Conservation (phyloP, 1,140 invertebrate species). For the Mizuhopecten yessoensis region DNA sequence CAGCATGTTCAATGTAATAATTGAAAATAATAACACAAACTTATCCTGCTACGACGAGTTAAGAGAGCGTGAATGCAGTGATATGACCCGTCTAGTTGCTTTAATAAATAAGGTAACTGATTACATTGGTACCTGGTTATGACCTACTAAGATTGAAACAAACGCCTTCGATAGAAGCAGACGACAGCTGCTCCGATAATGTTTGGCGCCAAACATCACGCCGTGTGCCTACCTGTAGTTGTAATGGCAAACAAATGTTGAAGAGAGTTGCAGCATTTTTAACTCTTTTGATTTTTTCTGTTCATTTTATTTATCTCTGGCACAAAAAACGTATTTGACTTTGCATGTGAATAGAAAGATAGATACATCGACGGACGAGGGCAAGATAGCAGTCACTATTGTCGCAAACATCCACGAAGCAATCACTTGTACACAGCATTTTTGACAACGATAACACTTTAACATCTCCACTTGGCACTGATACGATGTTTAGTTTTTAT, state of each 20-base stretch:
- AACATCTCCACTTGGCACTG: not conserved
- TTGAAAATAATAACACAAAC: not conserved
- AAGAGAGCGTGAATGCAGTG: not conserved
- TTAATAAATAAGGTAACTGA: not conserved
- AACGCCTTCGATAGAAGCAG: not conserved
- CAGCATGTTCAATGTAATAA: too few species aligned
- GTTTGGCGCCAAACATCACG: conserved; percentile 14
- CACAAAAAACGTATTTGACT: not conserved
- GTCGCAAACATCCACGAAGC: not conserved
- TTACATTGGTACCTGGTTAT: not conserved
- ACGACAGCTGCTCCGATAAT: conserved; percentile 19
- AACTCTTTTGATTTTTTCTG: not conserved
- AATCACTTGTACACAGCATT: not conserved
- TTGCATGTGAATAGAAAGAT: not conserved
- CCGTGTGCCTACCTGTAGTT: not conserved
- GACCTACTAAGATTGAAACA: not conserved
- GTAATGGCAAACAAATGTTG: not conserved
- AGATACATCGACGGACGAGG: not conserved
- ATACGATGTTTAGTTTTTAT: not conserved
- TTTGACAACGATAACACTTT: not conserved
- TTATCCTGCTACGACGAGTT: not conserved
- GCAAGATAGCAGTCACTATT: not conserved
- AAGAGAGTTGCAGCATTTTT: not conserved
- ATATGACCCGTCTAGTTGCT: not conserved
- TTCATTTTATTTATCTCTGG: conserved; percentile 5